phyloP scores from a whole-genome alignment of 1,140 invertebrate genomes.

The Musca vetustissima region DNA sequence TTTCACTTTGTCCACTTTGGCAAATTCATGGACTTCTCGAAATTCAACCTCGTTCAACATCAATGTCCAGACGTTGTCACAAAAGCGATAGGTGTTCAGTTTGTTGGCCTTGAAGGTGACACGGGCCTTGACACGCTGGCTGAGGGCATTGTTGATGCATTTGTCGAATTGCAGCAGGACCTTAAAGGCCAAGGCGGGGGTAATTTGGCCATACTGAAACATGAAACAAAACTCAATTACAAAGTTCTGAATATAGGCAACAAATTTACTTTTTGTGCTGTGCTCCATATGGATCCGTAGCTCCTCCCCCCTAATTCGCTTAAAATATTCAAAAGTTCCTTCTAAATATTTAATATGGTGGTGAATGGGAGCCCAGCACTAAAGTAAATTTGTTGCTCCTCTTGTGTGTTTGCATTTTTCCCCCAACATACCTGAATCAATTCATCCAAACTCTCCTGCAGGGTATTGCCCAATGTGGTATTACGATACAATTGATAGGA shows the following conservation, averaged over 20 bases:
- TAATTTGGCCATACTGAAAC: conserved; percentile 90
- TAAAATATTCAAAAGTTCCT: no score
- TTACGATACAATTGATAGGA: conserved; percentile 97
- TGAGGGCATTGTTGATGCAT: conserved; percentile 91
- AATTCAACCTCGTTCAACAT: conserved; percentile 96
- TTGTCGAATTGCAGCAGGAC: conserved; percentile 96
- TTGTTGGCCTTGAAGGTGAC: conserved; percentile 96
- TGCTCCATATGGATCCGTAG: no score
- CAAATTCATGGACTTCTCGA: conserved; percentile 89
- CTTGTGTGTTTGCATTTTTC: no score
- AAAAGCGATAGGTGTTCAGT: conserved; percentile 98
- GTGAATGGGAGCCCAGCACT: no score
- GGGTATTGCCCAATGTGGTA: conserved; percentile 93
- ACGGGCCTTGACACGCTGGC: conserved; percentile 88
- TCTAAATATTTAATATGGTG: no score
- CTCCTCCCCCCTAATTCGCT: no score
- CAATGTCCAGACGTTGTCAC: conserved; percentile 99
- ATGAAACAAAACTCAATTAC: no score
- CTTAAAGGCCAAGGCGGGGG: conserved; percentile 86
- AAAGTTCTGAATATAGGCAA: no score
- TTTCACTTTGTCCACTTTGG: conserved; percentile 96
- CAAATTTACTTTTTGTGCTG: no score
- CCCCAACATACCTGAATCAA: conserved; percentile 70
- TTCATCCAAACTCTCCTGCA: conserved; percentile 95
- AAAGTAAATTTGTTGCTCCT: conserved; percentile 16